Percentiles rank a stretch among this genome's conserved stretches.
These are phyloP conservation scores for Tyto alba DNA, from an alignment of 2,113 vertebrate species.

Conservation along the genomic window DNA sequence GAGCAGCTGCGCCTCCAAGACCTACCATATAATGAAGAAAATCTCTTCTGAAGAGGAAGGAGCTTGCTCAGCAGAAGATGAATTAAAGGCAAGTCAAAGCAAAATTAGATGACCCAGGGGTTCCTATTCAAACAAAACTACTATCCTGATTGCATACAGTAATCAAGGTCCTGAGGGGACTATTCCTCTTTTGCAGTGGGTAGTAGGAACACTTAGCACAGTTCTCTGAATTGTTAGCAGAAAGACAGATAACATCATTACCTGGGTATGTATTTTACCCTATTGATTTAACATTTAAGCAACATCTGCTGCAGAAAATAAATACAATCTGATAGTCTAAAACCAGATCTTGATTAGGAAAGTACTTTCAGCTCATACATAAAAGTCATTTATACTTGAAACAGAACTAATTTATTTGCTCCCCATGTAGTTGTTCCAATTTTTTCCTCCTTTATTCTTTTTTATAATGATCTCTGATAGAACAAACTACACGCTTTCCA, in stretches of 20 bases:
- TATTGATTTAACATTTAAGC: not conserved
- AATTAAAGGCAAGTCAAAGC: conserved; percentile 14
- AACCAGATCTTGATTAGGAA: not conserved
- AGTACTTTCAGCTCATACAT: not conserved
- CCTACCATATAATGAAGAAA: not conserved
- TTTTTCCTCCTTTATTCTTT: not conserved
- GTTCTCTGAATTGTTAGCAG: not conserved
- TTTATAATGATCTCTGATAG: not conserved
- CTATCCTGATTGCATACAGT: not conserved
- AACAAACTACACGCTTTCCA: not conserved
- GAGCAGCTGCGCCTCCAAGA: conserved; percentile 15
- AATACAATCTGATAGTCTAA: not conserved
- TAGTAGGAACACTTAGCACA: not conserved
- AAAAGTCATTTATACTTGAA: not conserved
- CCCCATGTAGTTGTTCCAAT: not conserved
- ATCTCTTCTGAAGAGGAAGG: conserved; percentile 27
- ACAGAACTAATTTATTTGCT: not conserved
- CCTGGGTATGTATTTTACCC: not conserved
- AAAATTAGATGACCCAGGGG: not conserved
- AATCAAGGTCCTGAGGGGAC: not conserved
- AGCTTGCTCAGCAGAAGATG: not conserved
- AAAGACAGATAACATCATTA: not conserved
- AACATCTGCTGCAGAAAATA: not conserved
- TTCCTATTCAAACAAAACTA: not conserved
- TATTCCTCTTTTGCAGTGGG: not conserved